A percentile compares a stretch with the other conserved stretches of the same genome.
Evolutionary conservation across 1,140 invertebrate species (phyloP).

Genomic region (Tetramorium simillimum): DNA sequence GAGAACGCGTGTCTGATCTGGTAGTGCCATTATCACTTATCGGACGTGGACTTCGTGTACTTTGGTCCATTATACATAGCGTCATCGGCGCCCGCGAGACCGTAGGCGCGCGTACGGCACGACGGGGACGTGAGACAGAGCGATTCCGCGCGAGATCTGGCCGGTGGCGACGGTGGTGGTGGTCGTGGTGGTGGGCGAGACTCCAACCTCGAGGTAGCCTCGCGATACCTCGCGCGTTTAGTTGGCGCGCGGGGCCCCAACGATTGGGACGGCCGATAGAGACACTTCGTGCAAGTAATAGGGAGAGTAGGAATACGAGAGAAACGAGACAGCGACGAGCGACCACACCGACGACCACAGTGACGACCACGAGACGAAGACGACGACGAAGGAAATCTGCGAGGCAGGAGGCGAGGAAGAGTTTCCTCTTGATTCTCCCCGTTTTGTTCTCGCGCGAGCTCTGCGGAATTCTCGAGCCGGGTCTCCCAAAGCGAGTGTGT

Average conservation of each 20-base stretch:
- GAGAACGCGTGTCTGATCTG: slow-evolving; percentile 1
- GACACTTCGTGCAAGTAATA: slow-evolving; percentile 60
- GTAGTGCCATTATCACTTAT: slow-evolving; percentile 38
- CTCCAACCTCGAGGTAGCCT: slow-evolving; percentile 69
- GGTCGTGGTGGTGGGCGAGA: slow-evolving; percentile 70
- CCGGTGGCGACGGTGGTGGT: slow-evolving; percentile 33
- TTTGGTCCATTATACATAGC: not conserved
- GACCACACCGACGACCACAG: slow-evolving; percentile 50
- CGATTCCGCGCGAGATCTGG: slow-evolving; percentile 36
- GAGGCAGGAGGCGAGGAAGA: not conserved
- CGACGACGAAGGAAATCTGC: slow-evolving; percentile 70
- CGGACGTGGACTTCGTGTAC: not conserved
- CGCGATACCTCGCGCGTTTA: slow-evolving; percentile 82
- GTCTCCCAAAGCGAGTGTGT: slow-evolving; percentile 26
- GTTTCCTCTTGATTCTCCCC: slow-evolving; percentile 20
- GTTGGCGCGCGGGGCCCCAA: slow-evolving; percentile 85
- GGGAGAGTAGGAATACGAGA: slow-evolving; percentile 36
- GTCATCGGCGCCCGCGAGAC: not conserved
- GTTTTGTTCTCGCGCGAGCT: slow-evolving; percentile 14
- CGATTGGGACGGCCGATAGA: slow-evolving; percentile 81
- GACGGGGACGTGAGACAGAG: not conserved
- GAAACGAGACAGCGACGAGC: slow-evolving; percentile 70
- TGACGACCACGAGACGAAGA: slow-evolving; percentile 73
- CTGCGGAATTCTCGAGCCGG: slow-evolving; percentile 7
- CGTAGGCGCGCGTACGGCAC: slow-evolving; percentile 4